Evolutionary conservation across 2,797 vertebrate genomes (phyloP).

Genomic region (Falco concolor): DNA sequence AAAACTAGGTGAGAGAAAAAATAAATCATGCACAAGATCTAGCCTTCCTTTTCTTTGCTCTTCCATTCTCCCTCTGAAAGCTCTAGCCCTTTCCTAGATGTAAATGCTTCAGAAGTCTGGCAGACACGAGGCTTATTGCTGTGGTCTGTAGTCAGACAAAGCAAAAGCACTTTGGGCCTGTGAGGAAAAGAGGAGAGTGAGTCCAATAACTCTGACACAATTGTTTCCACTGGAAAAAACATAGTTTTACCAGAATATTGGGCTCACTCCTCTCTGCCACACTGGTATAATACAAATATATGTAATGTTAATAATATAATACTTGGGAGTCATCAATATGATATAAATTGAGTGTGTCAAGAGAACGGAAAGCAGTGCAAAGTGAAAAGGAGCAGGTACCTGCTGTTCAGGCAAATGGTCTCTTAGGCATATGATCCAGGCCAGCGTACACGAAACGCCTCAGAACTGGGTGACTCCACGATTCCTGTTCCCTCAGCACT

Average conservation of each 20-base stretch:
- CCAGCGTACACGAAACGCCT: rapidly evolving
- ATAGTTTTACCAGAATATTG: background rate
- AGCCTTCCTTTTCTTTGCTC: background rate
- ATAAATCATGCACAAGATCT: background rate
- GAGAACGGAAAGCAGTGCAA: background rate
- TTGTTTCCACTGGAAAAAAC: background rate
- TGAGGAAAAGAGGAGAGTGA: background rate
- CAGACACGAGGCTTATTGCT: background rate
- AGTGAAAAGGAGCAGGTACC: background rate
- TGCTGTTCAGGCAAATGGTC: background rate
- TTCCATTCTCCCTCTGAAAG: background rate
- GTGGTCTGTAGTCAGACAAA: background rate
- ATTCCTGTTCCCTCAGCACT: background rate
- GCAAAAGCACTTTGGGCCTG: background rate
- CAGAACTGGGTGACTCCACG: rapidly evolving
- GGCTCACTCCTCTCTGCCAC: background rate
- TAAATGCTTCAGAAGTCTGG: background rate
- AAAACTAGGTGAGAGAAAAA: background rate
- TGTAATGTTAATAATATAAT: background rate
- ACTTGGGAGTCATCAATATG: background rate
- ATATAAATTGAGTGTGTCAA: background rate
- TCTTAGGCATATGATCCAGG: rapidly evolving
- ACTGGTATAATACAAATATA: background rate
- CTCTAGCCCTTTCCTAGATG: background rate
- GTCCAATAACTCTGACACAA: background rate